Base-by-base conservation (phyloP, 2,888 invertebrate species). In the Cantharis lateralis region DNA sequence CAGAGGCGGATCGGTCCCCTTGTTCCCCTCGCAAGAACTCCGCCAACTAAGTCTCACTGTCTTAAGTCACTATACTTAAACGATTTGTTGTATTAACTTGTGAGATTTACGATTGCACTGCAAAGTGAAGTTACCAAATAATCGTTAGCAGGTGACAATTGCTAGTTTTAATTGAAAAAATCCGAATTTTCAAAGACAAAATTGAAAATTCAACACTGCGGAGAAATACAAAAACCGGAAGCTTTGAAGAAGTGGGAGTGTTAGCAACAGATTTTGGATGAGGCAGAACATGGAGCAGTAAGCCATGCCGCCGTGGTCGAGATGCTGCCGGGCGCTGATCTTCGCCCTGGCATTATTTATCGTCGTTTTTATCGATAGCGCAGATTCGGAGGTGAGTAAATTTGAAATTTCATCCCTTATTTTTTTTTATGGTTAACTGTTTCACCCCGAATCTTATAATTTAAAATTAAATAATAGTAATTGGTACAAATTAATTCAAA, bases 231-330 rank as follows among this genome's bases (percentile, higher is more conserved):
- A 72, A 70, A 74, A 76, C 71, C 75, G 75, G 78, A 80, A 75
- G 76, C 74, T 75, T 72, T 24, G 32, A 72, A 76, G 75, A 78
- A 80, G 81, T 79, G 82, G 82, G 81, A 81, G 79, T 62, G 74
- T 70, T 70, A 74, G 74, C 81, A 77, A 64, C 76, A 72, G 72
- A 76, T 76, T 64, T 79, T 74, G 72, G 78, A 80, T 80, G 79
- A 75, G 66, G 71, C 71, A 77, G 79, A 86, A 86, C 84, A 86
- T 87, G 87, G 86, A 84, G 85, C 87, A 88, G 88, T 88, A 86
- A 85, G 87, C 87, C 83, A 88, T 88, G 88, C 86, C 87, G 88
- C 87, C 86, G 87, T 87, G 87, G 86, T 85, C 85, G 85, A 86
- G 87, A 82, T 85, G 85, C 86, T 86, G 87, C 86, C 87, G 87